These are phyloP conservation scores for Heterochromis multidens DNA, from an alignment of 2,113 vertebrate species.

Conservation along the genomic window DNA sequence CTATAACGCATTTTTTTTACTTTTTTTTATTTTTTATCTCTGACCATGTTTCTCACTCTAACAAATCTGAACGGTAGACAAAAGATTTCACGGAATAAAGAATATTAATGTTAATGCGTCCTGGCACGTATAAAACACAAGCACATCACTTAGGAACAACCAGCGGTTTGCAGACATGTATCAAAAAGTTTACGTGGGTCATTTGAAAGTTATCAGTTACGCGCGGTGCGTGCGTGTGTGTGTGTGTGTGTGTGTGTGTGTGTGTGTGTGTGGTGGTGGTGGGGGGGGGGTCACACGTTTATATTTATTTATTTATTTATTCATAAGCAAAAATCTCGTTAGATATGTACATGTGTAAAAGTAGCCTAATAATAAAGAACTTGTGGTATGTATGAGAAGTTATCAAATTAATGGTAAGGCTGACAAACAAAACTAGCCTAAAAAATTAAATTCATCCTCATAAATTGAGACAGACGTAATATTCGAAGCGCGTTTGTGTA, in stretches of 20 bases:
- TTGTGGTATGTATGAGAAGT: neutral
- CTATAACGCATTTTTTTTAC: conserved; percentile 51
- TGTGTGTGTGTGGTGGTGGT: neutral
- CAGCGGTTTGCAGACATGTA: neutral
- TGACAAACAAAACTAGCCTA: neutral
- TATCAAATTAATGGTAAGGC: neutral
- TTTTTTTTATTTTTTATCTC: conserved; percentile 13
- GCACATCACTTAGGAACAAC: neutral
- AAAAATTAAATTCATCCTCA: neutral
- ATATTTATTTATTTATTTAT: neutral
- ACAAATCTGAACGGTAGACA: conserved; percentile 39
- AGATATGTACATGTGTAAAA: neutral
- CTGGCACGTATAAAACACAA: neutral
- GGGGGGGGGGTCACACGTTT: neutral
- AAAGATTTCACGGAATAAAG: conserved; percentile 30
- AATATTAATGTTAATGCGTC: conserved; percentile 10
- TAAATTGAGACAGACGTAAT: neutral
- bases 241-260: neutral
- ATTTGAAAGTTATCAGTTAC: neutral
- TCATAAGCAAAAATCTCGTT: neutral
- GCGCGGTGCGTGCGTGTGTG: neutral
- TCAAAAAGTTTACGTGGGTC: neutral
- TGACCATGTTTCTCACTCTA: conserved; percentile 44
- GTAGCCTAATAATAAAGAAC: neutral
- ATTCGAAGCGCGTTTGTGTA: no score